Percentiles rank a stretch among this genome's conserved stretches.
phyloP scores from a whole-genome alignment of 1,140 invertebrate genomes.

The Drosophila oshimai region DNA sequence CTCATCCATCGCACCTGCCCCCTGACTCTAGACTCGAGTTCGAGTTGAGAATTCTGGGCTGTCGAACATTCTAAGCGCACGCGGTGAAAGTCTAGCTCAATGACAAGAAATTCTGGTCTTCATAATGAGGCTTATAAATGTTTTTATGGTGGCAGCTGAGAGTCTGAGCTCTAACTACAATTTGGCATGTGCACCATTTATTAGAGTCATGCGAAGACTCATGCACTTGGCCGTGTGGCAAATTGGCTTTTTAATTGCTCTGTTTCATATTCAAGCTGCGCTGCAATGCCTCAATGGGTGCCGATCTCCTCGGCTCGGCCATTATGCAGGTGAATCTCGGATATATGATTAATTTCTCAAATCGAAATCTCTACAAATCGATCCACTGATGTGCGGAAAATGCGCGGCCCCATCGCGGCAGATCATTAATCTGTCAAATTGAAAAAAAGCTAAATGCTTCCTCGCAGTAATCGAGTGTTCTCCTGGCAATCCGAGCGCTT shows the following conservation, averaged over 20 bases:
- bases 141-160: conserved; percentile 71
- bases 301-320: neutral
- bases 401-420: too few species aligned
- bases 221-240: conserved; percentile 63
- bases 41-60: conserved; percentile 30
- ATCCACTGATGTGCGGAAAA: conserved; percentile 29
- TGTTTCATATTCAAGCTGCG: conserved; percentile 29
- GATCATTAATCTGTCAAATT: conserved; percentile 48
- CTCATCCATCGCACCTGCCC: neutral
- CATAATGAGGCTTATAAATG: conserved; percentile 80
- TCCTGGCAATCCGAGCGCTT: neutral
- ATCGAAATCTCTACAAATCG: conserved; percentile 7
- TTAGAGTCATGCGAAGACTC: conserved; percentile 60
- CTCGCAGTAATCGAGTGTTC: conserved; percentile 11
- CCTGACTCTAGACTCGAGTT: neutral
- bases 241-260: conserved; percentile 73
- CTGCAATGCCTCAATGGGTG: neutral
- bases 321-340: conserved; percentile 44
- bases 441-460: conserved; percentile 24
- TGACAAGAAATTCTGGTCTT: conserved; percentile 80
- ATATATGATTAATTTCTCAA: conserved; percentile 21
- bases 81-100: conserved; percentile 73
- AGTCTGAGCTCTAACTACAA: conserved; percentile 46
- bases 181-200: conserved; percentile 80
- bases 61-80: conserved; percentile 43